phyloP scores from a whole-genome alignment of 2,797 vertebrate genomes.

The Arnoldichthys spilopterus region DNA sequence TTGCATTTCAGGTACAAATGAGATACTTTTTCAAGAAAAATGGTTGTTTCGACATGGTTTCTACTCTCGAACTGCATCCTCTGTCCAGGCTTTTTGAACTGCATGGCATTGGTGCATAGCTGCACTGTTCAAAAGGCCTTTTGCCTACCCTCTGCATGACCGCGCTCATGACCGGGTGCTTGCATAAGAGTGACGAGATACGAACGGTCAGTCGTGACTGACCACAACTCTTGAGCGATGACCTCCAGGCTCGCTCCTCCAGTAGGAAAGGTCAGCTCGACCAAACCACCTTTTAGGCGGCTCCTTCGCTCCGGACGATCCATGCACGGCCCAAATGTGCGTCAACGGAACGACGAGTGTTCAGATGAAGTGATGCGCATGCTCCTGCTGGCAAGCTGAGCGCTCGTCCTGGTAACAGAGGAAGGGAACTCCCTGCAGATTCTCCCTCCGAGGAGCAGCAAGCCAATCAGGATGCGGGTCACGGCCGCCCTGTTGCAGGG shows the following conservation, averaged over 20 bases:
- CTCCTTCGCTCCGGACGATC: neutral
- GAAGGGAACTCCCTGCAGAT: slow-evolving; percentile 77
- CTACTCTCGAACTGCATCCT: no score
- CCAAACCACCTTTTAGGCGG: neutral
- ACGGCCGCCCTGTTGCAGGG: slow-evolving; percentile 60
- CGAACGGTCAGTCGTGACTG: slow-evolving; percentile 16
- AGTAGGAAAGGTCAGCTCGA: neutral
- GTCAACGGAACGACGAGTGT: slow-evolving; percentile 25
- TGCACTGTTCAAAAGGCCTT: neutral
- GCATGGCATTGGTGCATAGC: neutral
- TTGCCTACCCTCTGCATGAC: neutral
- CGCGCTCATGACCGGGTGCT: neutral
- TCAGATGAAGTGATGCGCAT: slow-evolving; percentile 26
- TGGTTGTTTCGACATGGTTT: no score
- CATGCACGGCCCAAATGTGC: neutral
- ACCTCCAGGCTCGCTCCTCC: neutral
- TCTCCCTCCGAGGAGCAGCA: slow-evolving; percentile 67
- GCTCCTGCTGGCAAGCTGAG: slow-evolving; percentile 68
- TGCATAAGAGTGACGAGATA: neutral
- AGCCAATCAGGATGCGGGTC: slow-evolving; percentile 78
- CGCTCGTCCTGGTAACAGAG: slow-evolving; percentile 79
- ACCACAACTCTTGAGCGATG: slow-evolving; percentile 1
- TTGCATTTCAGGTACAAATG: no score
- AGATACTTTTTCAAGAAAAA: no score
- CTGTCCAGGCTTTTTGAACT: no score